Evolutionary conservation across 2,888 invertebrate species (phyloP).

Genomic region (Apodemia mormo): DNA sequence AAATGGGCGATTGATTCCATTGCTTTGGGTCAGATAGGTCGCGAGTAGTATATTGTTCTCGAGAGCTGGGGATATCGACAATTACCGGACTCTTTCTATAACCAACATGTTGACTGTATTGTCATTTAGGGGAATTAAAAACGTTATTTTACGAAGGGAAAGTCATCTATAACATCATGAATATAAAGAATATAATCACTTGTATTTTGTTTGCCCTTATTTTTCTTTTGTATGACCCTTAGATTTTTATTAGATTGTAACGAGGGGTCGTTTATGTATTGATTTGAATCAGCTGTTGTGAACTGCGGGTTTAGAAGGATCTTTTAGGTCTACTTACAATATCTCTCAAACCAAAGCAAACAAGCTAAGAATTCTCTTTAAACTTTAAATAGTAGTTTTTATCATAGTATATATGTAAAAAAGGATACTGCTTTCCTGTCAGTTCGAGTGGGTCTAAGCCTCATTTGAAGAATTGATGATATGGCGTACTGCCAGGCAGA

Average conservation of each 20-base stretch:
- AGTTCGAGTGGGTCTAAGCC: too few relatives aligned
- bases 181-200: background rate
- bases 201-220: background rate
- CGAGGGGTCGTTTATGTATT: slow-evolving; percentile 8
- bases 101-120: slow-evolving; percentile 7
- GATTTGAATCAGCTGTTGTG: slow-evolving; percentile 13
- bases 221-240: slow-evolving; percentile 11
- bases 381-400: too few relatives aligned
- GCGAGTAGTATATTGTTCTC: slow-evolving; percentile 28
- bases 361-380: too few relatives aligned
- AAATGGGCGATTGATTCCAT: slow-evolving; percentile 55
- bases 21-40: slow-evolving; percentile 49
- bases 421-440: too few relatives aligned
- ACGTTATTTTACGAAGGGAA: background rate
- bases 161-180: background rate
- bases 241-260: slow-evolving; percentile 13
- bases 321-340: background rate
- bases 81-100: slow-evolving; percentile 12
- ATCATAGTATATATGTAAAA: too few relatives aligned
- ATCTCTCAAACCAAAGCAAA: too few relatives aligned
- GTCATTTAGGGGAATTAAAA: slow-evolving; percentile 10
- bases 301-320: background rate
- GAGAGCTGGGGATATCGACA: slow-evolving; percentile 14
- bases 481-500: too few relatives aligned
- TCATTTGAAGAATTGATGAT: too few relatives aligned